Conservation (phyloP, 1,140 invertebrate genomes). For the Mercenaria mercenaria region DNA sequence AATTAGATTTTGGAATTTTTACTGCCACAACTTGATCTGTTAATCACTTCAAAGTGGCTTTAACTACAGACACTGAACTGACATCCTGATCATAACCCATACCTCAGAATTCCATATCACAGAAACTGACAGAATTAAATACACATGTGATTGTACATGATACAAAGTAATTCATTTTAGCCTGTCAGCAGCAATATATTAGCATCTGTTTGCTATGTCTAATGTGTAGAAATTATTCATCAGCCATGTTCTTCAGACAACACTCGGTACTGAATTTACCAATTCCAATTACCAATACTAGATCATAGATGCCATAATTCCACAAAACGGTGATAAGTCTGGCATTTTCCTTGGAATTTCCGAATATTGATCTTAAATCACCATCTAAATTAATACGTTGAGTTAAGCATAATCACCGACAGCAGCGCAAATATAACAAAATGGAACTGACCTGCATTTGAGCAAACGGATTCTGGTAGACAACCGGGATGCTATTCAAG, state of each 20-base stretch:
- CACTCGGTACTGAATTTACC: too few relatives aligned
- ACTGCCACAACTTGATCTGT: too few relatives aligned
- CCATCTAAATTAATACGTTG: not conserved
- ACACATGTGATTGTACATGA: not conserved
- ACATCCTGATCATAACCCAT: too few relatives aligned
- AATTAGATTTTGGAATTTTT: too few relatives aligned
- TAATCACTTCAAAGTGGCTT: too few relatives aligned
- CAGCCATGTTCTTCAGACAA: too few relatives aligned
- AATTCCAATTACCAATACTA: too few relatives aligned
- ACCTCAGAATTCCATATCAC: not conserved
- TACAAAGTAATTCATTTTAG: not conserved
- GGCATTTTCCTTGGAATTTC: too few relatives aligned
- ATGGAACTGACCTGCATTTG: conserved; percentile 65
- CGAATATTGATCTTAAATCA: not conserved
- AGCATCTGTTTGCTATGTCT: conserved; percentile 3
- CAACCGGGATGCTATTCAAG: conserved; percentile 63
- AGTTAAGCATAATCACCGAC: too few relatives aligned
- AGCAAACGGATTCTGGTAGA: conserved; percentile 67
- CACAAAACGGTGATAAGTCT: too few relatives aligned
- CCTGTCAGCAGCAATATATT: conserved; percentile 6
- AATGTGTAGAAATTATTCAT: not conserved
- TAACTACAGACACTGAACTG: too few relatives aligned
- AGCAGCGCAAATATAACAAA: not conserved
- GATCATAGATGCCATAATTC: too few relatives aligned
- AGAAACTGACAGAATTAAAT: not conserved